phyloP scores from a whole-genome alignment of 2,113 vertebrate genomes.

The Bufo gargarizans region DNA sequence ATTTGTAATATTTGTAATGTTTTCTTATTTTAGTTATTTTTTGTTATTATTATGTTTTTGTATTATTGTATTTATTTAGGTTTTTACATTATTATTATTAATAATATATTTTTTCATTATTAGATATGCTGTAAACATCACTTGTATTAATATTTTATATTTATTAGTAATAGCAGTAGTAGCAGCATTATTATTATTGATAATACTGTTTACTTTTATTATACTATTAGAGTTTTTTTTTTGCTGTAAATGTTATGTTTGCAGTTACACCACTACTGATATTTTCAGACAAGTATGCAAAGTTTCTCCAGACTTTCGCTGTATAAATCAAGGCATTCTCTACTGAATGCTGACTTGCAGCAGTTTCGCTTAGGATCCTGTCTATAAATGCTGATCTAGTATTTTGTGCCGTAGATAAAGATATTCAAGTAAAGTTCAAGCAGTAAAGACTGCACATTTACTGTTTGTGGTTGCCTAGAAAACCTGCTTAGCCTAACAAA shows the following conservation, averaged over 20 bases:
- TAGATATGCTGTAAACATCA: neutral
- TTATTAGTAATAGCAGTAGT: too few relatives aligned
- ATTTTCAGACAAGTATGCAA: neutral
- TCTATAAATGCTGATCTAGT: neutral
- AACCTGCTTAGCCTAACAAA: slow-evolving; percentile 24
- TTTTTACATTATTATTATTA: neutral
- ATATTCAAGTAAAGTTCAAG: slow-evolving; percentile 18
- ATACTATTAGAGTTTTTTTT: neutral
- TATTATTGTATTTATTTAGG: neutral
- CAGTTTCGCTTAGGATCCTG: neutral
- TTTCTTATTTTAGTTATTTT: neutral
- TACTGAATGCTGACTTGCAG: neutral
- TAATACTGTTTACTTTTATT: too few relatives aligned
- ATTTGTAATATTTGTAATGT: neutral
- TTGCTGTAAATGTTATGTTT: neutral
- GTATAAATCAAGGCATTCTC: neutral
- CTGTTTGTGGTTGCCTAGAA: neutral
- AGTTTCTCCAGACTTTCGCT: neutral
- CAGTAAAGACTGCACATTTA: slow-evolving; percentile 11
- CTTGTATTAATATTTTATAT: too few relatives aligned
- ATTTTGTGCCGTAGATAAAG: slow-evolving; percentile 1
- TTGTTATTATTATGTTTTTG: too few relatives aligned
- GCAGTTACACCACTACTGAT: neutral
- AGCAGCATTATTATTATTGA: too few relatives aligned
- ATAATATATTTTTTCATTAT: neutral